Conservation (phyloP, 2,888 invertebrate genomes). For the Acanthosepion pharaonis region DNA sequence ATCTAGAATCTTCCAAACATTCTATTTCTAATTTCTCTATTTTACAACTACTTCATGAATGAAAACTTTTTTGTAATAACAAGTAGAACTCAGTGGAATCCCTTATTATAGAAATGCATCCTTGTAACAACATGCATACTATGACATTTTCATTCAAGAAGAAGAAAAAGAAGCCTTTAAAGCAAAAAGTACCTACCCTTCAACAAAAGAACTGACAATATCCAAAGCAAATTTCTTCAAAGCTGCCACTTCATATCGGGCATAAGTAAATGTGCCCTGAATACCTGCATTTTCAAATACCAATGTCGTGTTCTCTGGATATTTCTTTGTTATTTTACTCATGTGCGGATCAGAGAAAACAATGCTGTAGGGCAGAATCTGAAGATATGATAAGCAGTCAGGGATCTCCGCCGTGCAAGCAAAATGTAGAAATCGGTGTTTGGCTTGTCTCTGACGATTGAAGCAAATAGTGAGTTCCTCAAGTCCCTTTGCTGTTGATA, state of each 20-base stretch:
- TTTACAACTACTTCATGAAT: no score
- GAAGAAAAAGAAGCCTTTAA: no score
- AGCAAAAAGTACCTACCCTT: background rate
- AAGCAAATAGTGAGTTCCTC: slow-evolving; percentile 68
- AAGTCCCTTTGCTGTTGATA: slow-evolving; percentile 58
- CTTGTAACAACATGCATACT: no score
- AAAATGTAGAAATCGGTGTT: slow-evolving; percentile 58
- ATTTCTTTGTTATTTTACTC: background rate
- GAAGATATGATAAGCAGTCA: slow-evolving; percentile 55
- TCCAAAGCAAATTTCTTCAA: slow-evolving; percentile 47
- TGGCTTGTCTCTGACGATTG: slow-evolving; percentile 59
- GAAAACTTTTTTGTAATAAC: no score
- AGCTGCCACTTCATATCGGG: slow-evolving; percentile 15
- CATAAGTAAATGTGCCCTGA: slow-evolving; percentile 38
- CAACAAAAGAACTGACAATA: background rate
- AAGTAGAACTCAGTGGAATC: no score
- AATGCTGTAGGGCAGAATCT: slow-evolving; percentile 57
- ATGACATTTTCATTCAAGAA: no score
- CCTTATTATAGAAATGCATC: no score
- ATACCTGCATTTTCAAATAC: slow-evolving; percentile 37
- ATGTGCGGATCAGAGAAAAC: background rate
- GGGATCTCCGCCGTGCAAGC: slow-evolving; percentile 52
- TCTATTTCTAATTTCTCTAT: no score
- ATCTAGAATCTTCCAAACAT: no score
- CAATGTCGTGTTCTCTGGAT: background rate